Evolutionary conservation across 2,888 invertebrate species (phyloP), one percentile per base, ranked within the genome.

Genomic region (Agonopterix heracliana): DNA sequence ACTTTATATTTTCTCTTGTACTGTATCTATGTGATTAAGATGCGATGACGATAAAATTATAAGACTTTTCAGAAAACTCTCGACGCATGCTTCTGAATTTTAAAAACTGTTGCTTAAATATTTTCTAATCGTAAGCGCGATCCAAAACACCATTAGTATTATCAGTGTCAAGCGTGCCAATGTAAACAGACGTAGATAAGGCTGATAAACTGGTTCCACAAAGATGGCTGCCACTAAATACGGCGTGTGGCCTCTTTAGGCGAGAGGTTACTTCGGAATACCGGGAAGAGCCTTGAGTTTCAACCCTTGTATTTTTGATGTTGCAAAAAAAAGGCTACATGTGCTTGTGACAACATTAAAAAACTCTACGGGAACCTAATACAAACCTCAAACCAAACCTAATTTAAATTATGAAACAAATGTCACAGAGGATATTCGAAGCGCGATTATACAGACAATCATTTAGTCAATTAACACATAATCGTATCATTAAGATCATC

Each of bases 111-210:
- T 26, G 26, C 5, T 26, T 26, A 26, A 7, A 26, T 26, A 26
- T 26, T 26, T 26, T 3, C 5, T 26, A 26, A 26, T 26, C 26
- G 26, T 5, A 7, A 26, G 26, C 26, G 47, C 49, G 56, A 54
- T 60, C 59, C 61, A 63, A 61, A 64, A 67, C 70, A 68, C 70
- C 57, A 64, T 67, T 69, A 68, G 59, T 54, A 53, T 59, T 68
- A 70, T 70, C 70, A 56, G 47, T 48, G 49, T 54, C 66, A 59
- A 60, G 64, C 65, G 60, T 66, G 67, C 63, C 67, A 73, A 71
- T 67, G 71, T 80, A 78, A 78, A 83, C 76, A 81, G 50, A 50
- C 59, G 56, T 59, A 66, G 74, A 72, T 78, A 78, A 78, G 60
- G 63, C 56, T 64, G 78, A 81, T 79, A 78, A 63, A 70, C 65